These are phyloP conservation scores for Larimichthys crocea DNA, from an alignment of 2,113 vertebrate species.

Conservation along the genomic window DNA sequence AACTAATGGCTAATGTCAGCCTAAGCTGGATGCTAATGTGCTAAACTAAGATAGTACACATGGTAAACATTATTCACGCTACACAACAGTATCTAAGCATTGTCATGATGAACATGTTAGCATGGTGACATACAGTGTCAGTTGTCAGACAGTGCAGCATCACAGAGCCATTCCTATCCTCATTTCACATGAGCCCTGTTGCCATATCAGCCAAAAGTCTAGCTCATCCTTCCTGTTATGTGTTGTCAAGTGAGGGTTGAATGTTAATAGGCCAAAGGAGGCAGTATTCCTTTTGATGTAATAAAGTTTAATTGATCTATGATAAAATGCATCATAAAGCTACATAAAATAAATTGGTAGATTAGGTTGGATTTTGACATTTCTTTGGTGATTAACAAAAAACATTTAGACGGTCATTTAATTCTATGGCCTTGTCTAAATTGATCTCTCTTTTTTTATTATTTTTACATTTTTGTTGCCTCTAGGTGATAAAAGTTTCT, in stretches of 20 bases:
- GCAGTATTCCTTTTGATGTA: background rate
- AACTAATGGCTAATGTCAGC: too few species aligned
- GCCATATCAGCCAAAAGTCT: background rate
- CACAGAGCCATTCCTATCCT: too few species aligned
- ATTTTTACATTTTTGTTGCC: constrained; percentile 3
- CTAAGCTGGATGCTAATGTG: too few species aligned
- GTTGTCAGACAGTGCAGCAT: too few species aligned
- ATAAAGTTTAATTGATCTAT: background rate
- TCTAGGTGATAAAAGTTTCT: constrained; percentile 22
- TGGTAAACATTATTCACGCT: too few species aligned
- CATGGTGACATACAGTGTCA: too few species aligned
- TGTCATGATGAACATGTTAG: too few species aligned
- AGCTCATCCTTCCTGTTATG: background rate
- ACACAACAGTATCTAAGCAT: too few species aligned
- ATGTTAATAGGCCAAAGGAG: background rate
- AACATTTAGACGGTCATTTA: background rate
- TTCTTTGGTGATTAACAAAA: background rate
- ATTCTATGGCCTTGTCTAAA: constrained; percentile 15
- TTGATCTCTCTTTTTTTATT: constrained; percentile 9
- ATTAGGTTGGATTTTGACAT: background rate
- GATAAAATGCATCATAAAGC: background rate
- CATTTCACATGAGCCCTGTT: too few species aligned
- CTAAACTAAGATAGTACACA: too few species aligned
- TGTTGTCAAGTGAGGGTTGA: background rate
- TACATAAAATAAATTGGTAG: background rate